A percentile compares a stretch with the other conserved stretches of the same genome.
These are phyloP conservation scores for Rafetus swinhoei DNA, from an alignment of 2,113 vertebrate species.

Conservation along the genomic window DNA sequence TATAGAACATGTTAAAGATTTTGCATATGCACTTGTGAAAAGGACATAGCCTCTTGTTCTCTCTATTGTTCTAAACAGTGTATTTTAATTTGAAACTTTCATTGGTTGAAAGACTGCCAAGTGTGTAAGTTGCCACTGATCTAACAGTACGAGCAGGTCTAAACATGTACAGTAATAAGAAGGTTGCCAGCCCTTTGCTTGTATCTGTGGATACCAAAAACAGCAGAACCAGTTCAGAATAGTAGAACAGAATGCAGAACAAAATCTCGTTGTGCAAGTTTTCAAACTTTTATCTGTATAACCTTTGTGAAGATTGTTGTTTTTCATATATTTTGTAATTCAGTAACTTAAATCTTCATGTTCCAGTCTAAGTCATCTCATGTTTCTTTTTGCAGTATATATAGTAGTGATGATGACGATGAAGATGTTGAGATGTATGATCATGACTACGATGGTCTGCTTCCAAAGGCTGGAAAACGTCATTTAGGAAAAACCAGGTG, in stretches of 20 bases:
- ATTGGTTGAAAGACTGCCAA: constrained; percentile 86
- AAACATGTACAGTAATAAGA: constrained; percentile 86
- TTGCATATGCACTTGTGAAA: constrained; percentile 63
- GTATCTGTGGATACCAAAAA: constrained; percentile 99
- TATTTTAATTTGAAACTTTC: constrained; percentile 77
- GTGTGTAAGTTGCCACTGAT: constrained; percentile 84
- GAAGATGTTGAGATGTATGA: constrained; percentile 97
- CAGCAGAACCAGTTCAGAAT: constrained; percentile 95
- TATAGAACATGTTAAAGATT: constrained; percentile 50
- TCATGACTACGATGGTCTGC: constrained; percentile 94
- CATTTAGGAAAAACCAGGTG: constrained; percentile 98
- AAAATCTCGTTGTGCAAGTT: constrained; percentile 89
- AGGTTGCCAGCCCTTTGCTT: constrained; percentile 87
- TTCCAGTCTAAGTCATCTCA: constrained; percentile 37
- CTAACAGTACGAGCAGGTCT: constrained; percentile 92
- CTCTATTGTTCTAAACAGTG: constrained; percentile 81
- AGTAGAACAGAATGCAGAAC: constrained; percentile 80
- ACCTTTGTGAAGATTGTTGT: constrained; percentile 71
- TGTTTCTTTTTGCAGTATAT: constrained; percentile 86
- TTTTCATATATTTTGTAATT: constrained; percentile 64
- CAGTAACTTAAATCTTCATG: constrained; percentile 55
- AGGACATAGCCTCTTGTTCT: constrained; percentile 76
- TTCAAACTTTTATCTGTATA: constrained; percentile 84
- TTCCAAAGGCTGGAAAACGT: constrained; percentile 92
- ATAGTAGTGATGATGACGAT: constrained; percentile 97